Evolutionary conservation across 1,140 invertebrate species (phyloP).

Genomic region (Patella vulgata): DNA sequence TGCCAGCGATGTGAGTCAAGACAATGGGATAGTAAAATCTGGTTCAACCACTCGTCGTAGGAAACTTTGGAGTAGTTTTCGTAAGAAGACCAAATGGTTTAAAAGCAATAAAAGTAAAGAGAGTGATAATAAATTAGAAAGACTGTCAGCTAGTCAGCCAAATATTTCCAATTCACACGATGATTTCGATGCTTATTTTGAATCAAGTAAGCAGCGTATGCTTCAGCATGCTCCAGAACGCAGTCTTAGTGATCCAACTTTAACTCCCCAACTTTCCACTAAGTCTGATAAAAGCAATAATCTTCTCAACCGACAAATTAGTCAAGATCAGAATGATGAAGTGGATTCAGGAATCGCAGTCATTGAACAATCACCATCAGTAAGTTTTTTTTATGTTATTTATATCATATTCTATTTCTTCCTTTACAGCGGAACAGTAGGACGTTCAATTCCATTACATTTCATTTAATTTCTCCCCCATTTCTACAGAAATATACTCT

Average conservation of each 20-base stretch:
- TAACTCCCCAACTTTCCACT: slow-evolving; percentile 13
- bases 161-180: slow-evolving; percentile 12
- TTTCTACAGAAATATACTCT: no score
- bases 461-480: no score
- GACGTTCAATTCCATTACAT: no score
- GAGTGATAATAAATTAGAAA: slow-evolving; percentile 2
- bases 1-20: not conserved
- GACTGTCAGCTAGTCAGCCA: slow-evolving; percentile 27
- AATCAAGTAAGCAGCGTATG: not conserved
- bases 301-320: not conserved
- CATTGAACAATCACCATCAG: slow-evolving; percentile 19
- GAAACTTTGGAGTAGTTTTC: slow-evolving; percentile 27
- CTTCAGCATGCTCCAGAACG: slow-evolving; percentile 18
- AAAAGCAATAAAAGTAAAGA: slow-evolving; percentile 2
- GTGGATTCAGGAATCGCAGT: slow-evolving; percentile 37
- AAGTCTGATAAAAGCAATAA: slow-evolving; percentile 1
- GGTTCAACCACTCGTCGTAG: not conserved
- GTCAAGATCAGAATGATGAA: slow-evolving; percentile 27
- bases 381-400: not conserved
- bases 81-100: slow-evolving; percentile 17
- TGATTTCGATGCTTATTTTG: slow-evolving; percentile 9
- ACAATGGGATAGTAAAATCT: not conserved
- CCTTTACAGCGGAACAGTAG: slow-evolving; percentile 1
- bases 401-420: not conserved
- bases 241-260: slow-evolving; percentile 37